These are phyloP conservation scores for Adineta ricciae DNA, from an alignment of 2,888 invertebrate species.

Conservation along the genomic window DNA sequence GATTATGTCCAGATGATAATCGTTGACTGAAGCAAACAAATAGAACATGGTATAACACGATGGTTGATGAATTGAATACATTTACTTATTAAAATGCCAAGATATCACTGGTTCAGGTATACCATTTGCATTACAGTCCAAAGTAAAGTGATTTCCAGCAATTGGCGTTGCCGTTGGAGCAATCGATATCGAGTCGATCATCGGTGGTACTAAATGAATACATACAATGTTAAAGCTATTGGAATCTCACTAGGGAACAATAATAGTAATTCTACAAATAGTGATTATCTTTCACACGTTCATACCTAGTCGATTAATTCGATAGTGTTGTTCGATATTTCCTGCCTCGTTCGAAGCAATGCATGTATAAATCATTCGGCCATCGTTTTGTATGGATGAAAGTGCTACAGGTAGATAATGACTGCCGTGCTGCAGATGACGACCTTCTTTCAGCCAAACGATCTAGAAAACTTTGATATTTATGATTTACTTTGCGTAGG, in stretches of 20 bases:
- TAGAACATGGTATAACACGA: background rate
- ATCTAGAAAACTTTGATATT: background rate
- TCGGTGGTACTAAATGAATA: background rate
- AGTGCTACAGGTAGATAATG: background rate
- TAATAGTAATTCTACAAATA: too few relatives aligned
- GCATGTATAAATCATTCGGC: slow-evolving; percentile 40
- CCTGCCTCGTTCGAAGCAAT: slow-evolving; percentile 45
- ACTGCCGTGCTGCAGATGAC: background rate
- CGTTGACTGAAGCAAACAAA: background rate
- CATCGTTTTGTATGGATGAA: background rate
- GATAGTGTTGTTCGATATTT: slow-evolving; percentile 37
- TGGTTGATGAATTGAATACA: too few relatives aligned
- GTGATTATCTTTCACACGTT: too few relatives aligned
- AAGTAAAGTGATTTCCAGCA: slow-evolving; percentile 41
- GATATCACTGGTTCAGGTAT: slow-evolving; percentile 44
- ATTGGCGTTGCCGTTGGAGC: background rate
- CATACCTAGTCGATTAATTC: background rate
- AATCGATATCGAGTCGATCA: background rate
- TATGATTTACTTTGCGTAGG: too few relatives aligned
- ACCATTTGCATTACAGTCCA: slow-evolving; percentile 49
- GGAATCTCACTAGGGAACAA: too few relatives aligned
- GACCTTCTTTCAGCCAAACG: slow-evolving; percentile 9
- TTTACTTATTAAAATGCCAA: slow-evolving; percentile 38
- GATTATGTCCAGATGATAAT: slow-evolving; percentile 14
- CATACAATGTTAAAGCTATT: too few relatives aligned